phyloP scores from a whole-genome alignment of 2,888 invertebrate species.

The Zhuqinia jingwanae region DNA sequence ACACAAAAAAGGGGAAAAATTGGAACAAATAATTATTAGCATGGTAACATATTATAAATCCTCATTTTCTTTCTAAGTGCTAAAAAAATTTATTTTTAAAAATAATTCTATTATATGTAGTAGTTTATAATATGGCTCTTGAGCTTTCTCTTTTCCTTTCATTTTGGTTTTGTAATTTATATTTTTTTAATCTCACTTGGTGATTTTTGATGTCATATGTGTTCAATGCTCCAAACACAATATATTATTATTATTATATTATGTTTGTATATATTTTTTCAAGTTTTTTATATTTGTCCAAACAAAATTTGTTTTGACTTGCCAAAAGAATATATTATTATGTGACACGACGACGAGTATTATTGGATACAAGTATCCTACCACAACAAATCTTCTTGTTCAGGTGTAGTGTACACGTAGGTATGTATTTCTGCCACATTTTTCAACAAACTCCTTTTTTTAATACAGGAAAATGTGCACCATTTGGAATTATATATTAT shows the following conservation, averaged over 20 bases:
- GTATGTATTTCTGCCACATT: background rate
- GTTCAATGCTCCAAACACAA: background rate
- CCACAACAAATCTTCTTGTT: too few relatives aligned
- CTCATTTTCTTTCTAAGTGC: background rate
- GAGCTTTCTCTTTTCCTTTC: too few relatives aligned
- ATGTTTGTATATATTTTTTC: too few relatives aligned
- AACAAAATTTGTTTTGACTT: background rate
- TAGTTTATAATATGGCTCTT: too few relatives aligned
- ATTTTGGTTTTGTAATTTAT: too few relatives aligned
- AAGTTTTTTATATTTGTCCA: too few relatives aligned
- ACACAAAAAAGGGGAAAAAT: background rate
- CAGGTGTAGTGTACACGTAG: too few relatives aligned
- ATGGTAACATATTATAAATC: too few relatives aligned
- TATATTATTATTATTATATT: background rate
- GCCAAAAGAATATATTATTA: background rate
- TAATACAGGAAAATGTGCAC: background rate
- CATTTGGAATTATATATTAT: too few relatives aligned
- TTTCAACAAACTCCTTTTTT: background rate
- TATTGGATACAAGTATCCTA: too few relatives aligned
- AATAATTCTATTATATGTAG: too few relatives aligned
- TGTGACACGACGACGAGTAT: background rate
- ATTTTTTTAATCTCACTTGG: constrained; percentile 24
- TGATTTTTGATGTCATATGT: constrained; percentile 2
- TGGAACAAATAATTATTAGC: background rate
- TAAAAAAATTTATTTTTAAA: background rate